Evolutionary conservation across 1,140 invertebrate species (phyloP), one percentile per base, ranked within the genome.

Genomic region (Temnothorax nylanderi): DNA sequence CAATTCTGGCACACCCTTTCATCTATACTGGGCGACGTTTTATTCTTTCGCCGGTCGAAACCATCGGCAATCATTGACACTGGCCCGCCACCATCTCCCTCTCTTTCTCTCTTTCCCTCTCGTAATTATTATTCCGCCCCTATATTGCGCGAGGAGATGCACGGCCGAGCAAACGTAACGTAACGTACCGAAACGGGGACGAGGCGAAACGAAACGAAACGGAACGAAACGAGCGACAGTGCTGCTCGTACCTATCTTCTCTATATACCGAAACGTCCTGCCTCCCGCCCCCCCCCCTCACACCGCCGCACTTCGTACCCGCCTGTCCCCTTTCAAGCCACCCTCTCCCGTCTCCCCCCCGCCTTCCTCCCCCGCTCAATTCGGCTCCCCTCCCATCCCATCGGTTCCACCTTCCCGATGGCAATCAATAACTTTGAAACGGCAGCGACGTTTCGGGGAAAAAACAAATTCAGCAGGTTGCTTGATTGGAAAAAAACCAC

Each of bases 391-490:
- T 75, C 80, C 44, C 80, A 34, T 71, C 47, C 69, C 80, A 60
- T 84, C 54, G 80, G 80, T 84, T 84, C 80, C 80, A 84, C 88
- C 91, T 87, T 86, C 81, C 90, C 85, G 89, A 92, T 88, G 89
- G 91, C 94, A 95, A 95, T 95, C 95, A 94, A 95, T 95, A 95
- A 95, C 94, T 94, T 92, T 93, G 91, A 93, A 94, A 94, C 92
- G 90, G 93, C 92, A 94, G 90, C 92, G 94, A 94, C 92, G 94
- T 94, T 94, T 93, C 89, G 91, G 93, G 92, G 90, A 94, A 91
- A 91, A 91, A 94, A 95, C 94, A 95, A 95, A 95, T 95, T 95
- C 94, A 95, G 95, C 94, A 94, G 94, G 94, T 95, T 93, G 94
- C 94, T 95, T 95, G 94, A 95, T 95, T 95, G 95, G 94, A 95